Conservation (phyloP, 2,113 vertebrate species). For the Lucifuga dentata region DNA sequence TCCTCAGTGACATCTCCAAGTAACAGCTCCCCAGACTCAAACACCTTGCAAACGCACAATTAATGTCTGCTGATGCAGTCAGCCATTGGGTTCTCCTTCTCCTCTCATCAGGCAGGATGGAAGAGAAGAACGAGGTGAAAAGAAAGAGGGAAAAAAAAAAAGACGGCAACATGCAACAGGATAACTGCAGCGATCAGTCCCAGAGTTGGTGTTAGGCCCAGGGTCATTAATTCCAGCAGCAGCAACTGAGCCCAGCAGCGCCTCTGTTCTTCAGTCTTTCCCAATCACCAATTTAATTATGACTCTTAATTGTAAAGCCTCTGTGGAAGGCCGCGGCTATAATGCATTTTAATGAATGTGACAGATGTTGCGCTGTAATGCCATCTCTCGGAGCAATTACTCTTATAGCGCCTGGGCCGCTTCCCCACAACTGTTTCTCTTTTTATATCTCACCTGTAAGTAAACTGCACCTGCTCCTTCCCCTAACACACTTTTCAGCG, state of each 20-base stretch:
- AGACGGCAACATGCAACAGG: constrained; percentile 46
- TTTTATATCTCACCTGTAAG: constrained; percentile 82
- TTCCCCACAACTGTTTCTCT: constrained; percentile 74
- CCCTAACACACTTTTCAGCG: constrained; percentile 32
- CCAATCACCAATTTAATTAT: constrained; percentile 84
- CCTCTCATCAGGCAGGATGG: constrained; percentile 33
- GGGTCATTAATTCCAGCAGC: constrained; percentile 78
- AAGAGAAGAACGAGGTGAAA: constrained; percentile 34
- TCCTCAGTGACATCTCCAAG: constrained; percentile 74
- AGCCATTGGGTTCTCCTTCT: constrained; percentile 27
- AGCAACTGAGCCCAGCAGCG: constrained; percentile 62
- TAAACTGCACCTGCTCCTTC: constrained; percentile 76
- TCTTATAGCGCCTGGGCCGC: constrained; percentile 68
- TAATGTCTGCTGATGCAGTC: constrained; percentile 70
- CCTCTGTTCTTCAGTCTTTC: constrained; percentile 72
- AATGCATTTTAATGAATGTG: constrained; percentile 85
- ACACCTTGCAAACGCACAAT: constrained; percentile 73
- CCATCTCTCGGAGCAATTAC: constrained; percentile 81
- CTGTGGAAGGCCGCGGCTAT: constrained; percentile 77
- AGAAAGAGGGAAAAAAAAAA: constrained; percentile 11
- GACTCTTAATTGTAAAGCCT: constrained; percentile 84
- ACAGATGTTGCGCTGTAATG: constrained; percentile 85
- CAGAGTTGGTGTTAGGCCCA: constrained; percentile 67
- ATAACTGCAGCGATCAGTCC: constrained; percentile 71
- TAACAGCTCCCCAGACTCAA: constrained; percentile 61